Conservation (phyloP, 2,113 vertebrate species). For the Eonycteris spelaea region DNA sequence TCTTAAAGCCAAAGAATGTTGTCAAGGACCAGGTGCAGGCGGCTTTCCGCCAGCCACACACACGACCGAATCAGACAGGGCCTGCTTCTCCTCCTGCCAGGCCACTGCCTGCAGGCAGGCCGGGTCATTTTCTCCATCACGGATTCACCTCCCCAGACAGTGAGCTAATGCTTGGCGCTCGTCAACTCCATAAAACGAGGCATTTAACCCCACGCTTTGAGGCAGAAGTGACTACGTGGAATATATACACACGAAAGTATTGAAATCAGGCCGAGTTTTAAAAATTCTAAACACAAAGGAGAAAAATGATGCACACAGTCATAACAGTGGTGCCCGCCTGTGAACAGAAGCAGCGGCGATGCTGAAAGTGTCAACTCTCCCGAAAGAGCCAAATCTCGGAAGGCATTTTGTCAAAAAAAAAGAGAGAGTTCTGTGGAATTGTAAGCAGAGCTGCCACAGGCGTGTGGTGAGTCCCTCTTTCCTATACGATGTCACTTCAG, state of each 20-base stretch:
- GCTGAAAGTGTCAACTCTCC: neutral
- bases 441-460: neutral
- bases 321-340: neutral
- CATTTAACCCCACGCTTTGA: neutral
- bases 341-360: neutral
- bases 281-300: neutral
- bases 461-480: neutral
- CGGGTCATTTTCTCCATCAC: neutral
- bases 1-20: conserved; percentile 24
- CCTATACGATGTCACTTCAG: neutral
- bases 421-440: neutral
- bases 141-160: conserved; percentile 44
- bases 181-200: neutral
- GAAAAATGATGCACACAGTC: neutral
- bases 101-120: neutral
- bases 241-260: neutral
- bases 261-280: neutral
- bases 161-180: conserved; percentile 66
- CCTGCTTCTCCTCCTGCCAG: neutral
- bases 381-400: neutral
- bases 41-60: conserved; percentile 18
- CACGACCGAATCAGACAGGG: neutral
- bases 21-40: conserved; percentile 11
- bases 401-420: neutral
- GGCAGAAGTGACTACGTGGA: conserved; percentile 14